Percentiles rank a stretch among this genome's conserved stretches.
phyloP scores from a whole-genome alignment of 2,888 invertebrate genomes.

The Drosophila imparisetae region DNA sequence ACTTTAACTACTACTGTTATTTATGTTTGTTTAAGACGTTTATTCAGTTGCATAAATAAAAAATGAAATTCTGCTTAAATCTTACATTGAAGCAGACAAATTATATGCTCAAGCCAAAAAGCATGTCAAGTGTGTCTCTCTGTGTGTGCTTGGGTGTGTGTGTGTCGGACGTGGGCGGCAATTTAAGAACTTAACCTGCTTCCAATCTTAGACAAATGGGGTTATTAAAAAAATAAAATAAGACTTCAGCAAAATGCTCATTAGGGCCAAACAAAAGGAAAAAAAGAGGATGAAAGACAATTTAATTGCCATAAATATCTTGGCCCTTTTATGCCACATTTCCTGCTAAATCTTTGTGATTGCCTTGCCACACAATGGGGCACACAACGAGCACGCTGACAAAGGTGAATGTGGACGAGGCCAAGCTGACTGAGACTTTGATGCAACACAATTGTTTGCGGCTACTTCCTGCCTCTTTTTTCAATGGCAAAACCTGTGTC shows the following conservation, averaged over 20 bases:
- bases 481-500: constrained; percentile 28
- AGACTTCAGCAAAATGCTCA: constrained; percentile 44
- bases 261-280: constrained; percentile 45
- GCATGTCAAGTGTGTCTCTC: constrained; percentile 29
- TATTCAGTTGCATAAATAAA: neutral
- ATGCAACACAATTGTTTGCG: constrained; percentile 41
- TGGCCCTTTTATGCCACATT: constrained; percentile 34
- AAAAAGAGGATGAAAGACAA: constrained; percentile 53
- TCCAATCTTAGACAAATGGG: constrained; percentile 51
- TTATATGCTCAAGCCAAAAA: constrained; percentile 8
- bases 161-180: constrained; percentile 15
- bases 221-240: constrained; percentile 49
- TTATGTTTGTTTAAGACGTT: neutral
- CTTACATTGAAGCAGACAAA: neutral
- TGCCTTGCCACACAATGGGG: constrained; percentile 44
- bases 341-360: constrained; percentile 48
- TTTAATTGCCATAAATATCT: constrained; percentile 70
- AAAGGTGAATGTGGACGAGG: neutral
- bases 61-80: neutral
- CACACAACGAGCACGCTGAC: constrained; percentile 6
- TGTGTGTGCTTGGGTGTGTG: neutral
- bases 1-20: constrained; percentile 8
- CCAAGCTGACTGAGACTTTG: constrained; percentile 4
- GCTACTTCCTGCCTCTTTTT: constrained; percentile 28
- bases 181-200: constrained; percentile 63